Evolutionary conservation across 30 jellyfish, hydroid and myxozoan species (phyloP).

Genomic region (Sanderia malayensis): DNA sequence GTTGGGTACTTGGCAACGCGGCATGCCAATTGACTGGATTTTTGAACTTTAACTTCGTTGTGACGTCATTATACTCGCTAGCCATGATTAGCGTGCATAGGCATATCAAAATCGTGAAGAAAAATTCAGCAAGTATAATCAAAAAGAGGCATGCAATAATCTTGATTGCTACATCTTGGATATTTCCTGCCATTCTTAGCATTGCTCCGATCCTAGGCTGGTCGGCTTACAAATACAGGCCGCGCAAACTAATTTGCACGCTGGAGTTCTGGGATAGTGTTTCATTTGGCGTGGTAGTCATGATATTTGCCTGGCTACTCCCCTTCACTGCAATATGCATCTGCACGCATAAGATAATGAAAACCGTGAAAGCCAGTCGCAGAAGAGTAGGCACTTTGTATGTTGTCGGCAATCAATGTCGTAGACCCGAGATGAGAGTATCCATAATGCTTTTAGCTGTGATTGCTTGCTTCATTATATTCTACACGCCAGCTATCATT

Average conservation of each 20-base stretch:
- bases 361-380: conserved; percentile 28
- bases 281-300: conserved; percentile 23
- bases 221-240: conserved; percentile 51
- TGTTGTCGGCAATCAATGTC: conserved; percentile 1
- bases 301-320: background rate
- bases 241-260: conserved; percentile 60
- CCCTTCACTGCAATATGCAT: conserved; percentile 51
- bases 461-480: conserved; percentile 19
- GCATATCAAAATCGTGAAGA: conserved; percentile 30
- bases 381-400: conserved; percentile 17
- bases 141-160: background rate
- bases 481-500: conserved; percentile 41
- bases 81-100: conserved; percentile 50
- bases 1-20: conserved; percentile 50
- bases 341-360: conserved; percentile 21
- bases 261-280: conserved; percentile 26
- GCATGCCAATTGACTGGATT: conserved; percentile 66
- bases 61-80: conserved; percentile 44
- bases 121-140: conserved; percentile 1
- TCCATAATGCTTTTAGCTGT: conserved; percentile 51
- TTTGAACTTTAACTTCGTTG: conserved; percentile 30
- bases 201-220: conserved; percentile 61
- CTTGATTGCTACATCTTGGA: conserved; percentile 24
- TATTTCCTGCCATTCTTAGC: conserved; percentile 13
- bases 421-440: conserved; percentile 23